phyloP scores from a whole-genome alignment of 2,888 invertebrate genomes.

The Troilus luridus region DNA sequence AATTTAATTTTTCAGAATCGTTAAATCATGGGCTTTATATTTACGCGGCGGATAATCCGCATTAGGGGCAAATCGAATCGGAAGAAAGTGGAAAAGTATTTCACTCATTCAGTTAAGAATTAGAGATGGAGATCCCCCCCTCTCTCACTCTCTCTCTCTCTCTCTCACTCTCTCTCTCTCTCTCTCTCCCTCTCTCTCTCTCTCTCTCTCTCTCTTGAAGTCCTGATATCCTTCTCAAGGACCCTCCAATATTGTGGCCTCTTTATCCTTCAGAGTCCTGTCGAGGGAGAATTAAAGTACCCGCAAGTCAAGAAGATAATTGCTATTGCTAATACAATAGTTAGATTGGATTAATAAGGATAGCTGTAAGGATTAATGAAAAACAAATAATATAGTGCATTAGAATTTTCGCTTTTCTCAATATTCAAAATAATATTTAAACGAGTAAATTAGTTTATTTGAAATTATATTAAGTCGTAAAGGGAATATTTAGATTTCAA shows the following conservation, averaged over 20 bases:
- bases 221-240: too few species aligned
- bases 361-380: background rate
- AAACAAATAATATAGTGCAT: too few species aligned
- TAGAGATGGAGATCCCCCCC: background rate
- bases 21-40: conserved; percentile 10
- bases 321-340: background rate
- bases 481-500: too few species aligned
- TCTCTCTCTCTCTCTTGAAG: background rate
- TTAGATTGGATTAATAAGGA: background rate
- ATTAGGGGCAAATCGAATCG: background rate
- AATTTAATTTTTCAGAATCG: background rate
- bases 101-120: background rate
- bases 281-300: background rate
- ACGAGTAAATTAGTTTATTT: too few species aligned
- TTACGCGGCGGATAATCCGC: background rate
- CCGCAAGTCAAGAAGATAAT: too few species aligned
- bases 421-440: too few species aligned
- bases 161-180: background rate
- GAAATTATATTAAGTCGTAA: too few species aligned
- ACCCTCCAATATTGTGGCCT: background rate
- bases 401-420: too few species aligned
- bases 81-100: conserved; percentile 2
- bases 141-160: background rate
- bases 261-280: background rate
- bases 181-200: background rate